Evolutionary conservation across 2,888 invertebrate species (phyloP), one percentile per base, ranked within the genome.

Genomic region (Plagiodera versicolora): DNA sequence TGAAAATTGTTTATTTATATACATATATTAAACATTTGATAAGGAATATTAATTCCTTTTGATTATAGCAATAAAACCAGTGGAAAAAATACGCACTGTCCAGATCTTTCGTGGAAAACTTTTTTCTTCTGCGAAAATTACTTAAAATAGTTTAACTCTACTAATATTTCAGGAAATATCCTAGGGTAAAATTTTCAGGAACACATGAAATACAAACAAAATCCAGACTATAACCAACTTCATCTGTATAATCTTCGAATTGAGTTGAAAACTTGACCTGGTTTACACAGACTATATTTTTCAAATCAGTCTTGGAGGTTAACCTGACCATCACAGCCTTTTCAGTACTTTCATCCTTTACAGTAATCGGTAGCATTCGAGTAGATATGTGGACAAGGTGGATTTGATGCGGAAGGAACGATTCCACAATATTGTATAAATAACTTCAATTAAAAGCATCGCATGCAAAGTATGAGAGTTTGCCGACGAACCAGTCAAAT

Each of bases 241-340:
- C n/a, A n/a, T n/a, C 16, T 44, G 53, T 53, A 53, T 53, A 44
- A 44, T 16, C 39, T 35, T 24, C 24, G 28, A 44, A 53, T 61
- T 63, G 14, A 39, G 39, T 39, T 63, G 65, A 66, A 65, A 62
- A 66, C 60, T 63, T 55, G 46, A 62, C 60, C 67, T 59, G 62
- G 56, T 65, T 65, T 66, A 55, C 62, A 66, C 63, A 69, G 63
- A 64, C 67, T 67, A 67, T 67, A 66, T 60, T 64, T 60, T 62
- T 62, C 63, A 64, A 66, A 71, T 75, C 75, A 75, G 75, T 75
- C 75, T 75, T 74, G 67, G 70, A 60, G 68, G 65, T 73, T 72
- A 72, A 68, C 74, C 74, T 74, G 75, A 75, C 72, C 72, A 69
- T 75, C 75, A 75, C 75, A 75, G 75, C 75, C 75, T 73, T 67